These are phyloP conservation scores for Aleiodes alternator DNA, from an alignment of 2,888 invertebrate species.

Conservation along the genomic window DNA sequence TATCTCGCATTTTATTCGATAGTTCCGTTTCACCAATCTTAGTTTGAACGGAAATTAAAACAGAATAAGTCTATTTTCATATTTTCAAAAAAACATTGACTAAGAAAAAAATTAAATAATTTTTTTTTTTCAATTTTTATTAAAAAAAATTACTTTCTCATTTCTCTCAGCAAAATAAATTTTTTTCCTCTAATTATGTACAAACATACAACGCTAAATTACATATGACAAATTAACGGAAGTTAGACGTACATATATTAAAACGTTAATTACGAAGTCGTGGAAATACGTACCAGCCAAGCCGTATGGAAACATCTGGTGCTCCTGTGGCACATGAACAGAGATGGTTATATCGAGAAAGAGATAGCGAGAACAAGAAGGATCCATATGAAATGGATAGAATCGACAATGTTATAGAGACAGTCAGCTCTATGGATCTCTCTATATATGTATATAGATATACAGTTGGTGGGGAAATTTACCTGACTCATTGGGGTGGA, in stretches of 20 bases:
- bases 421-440: not conserved
- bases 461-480: conserved; percentile 55
- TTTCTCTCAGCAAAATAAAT: not conserved
- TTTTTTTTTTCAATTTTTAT: too few species aligned
- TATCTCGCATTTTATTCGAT: too few species aligned
- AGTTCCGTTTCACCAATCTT: too few species aligned
- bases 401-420: conserved; percentile 31
- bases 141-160: too few species aligned
- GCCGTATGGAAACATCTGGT: conserved; percentile 53
- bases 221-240: conserved; percentile 28
- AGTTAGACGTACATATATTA: conserved; percentile 35
- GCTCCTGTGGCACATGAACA: conserved; percentile 36
- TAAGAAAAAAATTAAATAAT: too few species aligned
- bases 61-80: too few species aligned
- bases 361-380: too few species aligned
- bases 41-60: too few species aligned
- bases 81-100: too few species aligned
- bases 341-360: not conserved
- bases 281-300: conserved; percentile 13
- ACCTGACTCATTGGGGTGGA: conserved; percentile 58
- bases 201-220: conserved; percentile 4
- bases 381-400: conserved; percentile 10
- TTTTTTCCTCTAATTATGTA: not conserved
- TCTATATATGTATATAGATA: not conserved
- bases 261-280: conserved; percentile 32